Evolutionary conservation across 2,113 vertebrate genomes (phyloP).

Genomic region (Heliornis fulica): DNA sequence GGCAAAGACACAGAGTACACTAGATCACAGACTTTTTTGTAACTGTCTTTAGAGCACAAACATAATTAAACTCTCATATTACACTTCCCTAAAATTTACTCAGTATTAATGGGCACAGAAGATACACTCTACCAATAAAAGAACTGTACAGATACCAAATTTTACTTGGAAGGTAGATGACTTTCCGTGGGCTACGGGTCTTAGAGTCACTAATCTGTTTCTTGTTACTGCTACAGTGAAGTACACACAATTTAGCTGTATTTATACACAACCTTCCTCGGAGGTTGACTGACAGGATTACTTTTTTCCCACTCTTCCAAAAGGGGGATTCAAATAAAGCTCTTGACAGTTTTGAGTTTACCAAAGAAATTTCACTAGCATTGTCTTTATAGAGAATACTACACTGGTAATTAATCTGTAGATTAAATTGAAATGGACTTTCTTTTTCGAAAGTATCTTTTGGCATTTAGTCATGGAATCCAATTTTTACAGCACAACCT

Average conservation of each 20-base stretch:
- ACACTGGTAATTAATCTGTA: neutral
- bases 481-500: neutral
- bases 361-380: neutral
- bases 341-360: neutral
- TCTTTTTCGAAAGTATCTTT: neutral
- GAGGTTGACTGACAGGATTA: neutral
- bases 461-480: neutral
- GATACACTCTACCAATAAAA: neutral
- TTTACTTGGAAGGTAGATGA: neutral
- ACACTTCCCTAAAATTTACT: neutral
- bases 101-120: neutral
- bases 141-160: rapidly evolving
- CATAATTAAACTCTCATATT: neutral
- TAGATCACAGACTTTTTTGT: neutral
- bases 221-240: neutral
- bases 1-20: neutral
- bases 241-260: neutral
- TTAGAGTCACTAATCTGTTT: neutral
- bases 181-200: neutral
- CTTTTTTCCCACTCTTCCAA: neutral
- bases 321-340: neutral
- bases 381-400: neutral
- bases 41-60: neutral
- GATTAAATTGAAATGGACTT: neutral
- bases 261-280: neutral